Conservation (phyloP, 2,113 vertebrate genomes). For the Neolamprologus brichardi region DNA sequence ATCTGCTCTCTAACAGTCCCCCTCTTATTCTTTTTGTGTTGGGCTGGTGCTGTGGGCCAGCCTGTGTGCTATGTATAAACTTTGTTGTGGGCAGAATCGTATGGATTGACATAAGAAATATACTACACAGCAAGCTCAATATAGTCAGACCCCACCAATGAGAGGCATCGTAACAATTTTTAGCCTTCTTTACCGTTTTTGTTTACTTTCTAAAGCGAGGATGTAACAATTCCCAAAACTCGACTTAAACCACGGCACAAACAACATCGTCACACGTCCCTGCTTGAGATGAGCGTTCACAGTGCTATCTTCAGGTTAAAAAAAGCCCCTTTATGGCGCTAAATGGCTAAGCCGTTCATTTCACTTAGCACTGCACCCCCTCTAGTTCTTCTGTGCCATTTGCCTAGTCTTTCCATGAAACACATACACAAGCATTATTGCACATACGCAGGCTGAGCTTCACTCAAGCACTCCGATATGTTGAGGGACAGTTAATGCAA, state of each 20-base stretch:
- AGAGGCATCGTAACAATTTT: neutral
- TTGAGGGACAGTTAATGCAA: slow-evolving; percentile 15
- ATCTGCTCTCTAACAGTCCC: neutral
- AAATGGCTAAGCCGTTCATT: neutral
- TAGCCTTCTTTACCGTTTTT: neutral
- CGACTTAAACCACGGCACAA: neutral
- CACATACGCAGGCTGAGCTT: neutral
- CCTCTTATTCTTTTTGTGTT: slow-evolving; percentile 5
- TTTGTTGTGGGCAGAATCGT: slow-evolving; percentile 38
- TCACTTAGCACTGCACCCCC: neutral
- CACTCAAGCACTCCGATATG: neutral
- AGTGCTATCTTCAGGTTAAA: neutral
- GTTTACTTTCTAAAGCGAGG: neutral
- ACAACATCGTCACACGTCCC: neutral
- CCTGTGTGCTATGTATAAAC: slow-evolving; percentile 47
- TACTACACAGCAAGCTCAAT: neutral
- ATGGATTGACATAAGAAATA: neutral
- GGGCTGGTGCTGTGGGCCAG: neutral
- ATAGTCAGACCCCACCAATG: neutral
- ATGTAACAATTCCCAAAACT: neutral
- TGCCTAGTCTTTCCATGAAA: slow-evolving; percentile 35
- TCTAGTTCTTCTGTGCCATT: slow-evolving; percentile 19
- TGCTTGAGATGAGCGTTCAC: neutral
- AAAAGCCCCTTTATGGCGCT: neutral
- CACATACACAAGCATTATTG: neutral